Base-by-base conservation (phyloP, 2,797 vertebrate genomes). In the Crax fasciolata region DNA sequence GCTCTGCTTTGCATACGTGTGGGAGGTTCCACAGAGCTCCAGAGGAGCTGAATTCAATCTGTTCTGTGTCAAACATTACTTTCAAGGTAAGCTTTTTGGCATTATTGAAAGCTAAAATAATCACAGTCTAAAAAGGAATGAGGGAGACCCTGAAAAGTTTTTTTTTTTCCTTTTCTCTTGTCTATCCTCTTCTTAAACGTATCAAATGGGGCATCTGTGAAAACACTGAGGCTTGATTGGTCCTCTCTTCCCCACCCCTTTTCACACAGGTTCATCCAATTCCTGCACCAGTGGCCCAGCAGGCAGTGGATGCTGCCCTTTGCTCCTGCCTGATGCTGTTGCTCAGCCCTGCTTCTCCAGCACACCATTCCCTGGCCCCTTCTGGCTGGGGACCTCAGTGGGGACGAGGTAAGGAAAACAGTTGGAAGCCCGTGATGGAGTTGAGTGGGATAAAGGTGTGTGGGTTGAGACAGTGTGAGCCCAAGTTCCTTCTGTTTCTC, bases 381-480 rank as follows among this genome's bases (percentile, higher is more conserved):
- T 81, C 68, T 86, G 70, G 11, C 20, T 23, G 0, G 24, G 70
- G n/a, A 25, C 21, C 23, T 48, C 27, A 11, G 38, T 5, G 27
- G 70, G 7, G 10, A 1, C 28, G 70, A 59, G 51, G 18, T 8
- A 2, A 28, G 70, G 52, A 62, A 10, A 72, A 6, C 7, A 51
- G 6, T 11, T 3, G 1, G 2, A 8, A 1, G 1, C 14, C 35
- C 0, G 0, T 6, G n/a, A 1, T 84, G 67, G 73, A 20, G 8
- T 1, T 44, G 65, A 30, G 28, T 7, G 39, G 11, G 19, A 4
- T 12, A n/a, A n/a, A 41, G 16, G 17, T 44, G 18, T 23, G 12
- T 3, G 13, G 63, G 25, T 6, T 23, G 32, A 35, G 66, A 18
- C 8, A 10, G 30, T 0, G 0, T 8, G 20, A 62, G 25, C 51